phyloP scores from a whole-genome alignment of 2,113 vertebrate species.

The Ictalurus punctatus region DNA sequence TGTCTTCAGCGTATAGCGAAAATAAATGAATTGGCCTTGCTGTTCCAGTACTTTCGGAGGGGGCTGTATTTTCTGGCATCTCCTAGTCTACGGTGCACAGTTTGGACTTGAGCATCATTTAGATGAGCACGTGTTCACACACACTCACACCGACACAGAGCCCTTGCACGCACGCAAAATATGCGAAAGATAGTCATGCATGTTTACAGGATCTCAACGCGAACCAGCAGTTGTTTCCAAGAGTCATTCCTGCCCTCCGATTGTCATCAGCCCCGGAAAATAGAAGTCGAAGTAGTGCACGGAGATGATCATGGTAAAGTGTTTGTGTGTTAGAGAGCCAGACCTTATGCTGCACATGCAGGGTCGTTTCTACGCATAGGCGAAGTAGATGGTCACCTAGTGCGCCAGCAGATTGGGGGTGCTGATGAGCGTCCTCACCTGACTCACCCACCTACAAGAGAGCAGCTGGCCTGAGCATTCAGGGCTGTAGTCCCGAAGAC shows the following conservation, averaged over 20 bases:
- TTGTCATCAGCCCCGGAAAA: constrained; percentile 23
- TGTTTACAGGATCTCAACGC: constrained; percentile 9
- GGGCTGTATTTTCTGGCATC: not conserved
- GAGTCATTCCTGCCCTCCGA: constrained; percentile 19
- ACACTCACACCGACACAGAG: not conserved
- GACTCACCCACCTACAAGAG: too few species aligned
- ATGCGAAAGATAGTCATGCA: not conserved
- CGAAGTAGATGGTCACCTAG: too few species aligned
- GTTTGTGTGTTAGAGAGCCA: not conserved
- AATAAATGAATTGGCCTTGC: too few species aligned
- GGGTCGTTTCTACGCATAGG: too few species aligned
- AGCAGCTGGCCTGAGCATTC: too few species aligned
- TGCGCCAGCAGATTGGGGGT: too few species aligned
- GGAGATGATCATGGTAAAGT: not conserved
- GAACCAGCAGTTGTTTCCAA: not conserved
- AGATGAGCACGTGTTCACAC: not conserved
- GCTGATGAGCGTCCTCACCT: too few species aligned
- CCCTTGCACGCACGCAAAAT: not conserved
- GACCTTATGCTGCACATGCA: not conserved
- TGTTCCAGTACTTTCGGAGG: too few species aligned
- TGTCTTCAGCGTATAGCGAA: too few species aligned
- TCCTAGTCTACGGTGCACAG: not conserved
- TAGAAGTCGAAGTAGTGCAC: not conserved
- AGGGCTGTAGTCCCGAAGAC: too few species aligned
- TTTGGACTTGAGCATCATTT: not conserved